Percentiles rank a stretch among this genome's conserved stretches.
Conservation (phyloP, 2,113 vertebrate species). For the Ciconia maguari region DNA sequence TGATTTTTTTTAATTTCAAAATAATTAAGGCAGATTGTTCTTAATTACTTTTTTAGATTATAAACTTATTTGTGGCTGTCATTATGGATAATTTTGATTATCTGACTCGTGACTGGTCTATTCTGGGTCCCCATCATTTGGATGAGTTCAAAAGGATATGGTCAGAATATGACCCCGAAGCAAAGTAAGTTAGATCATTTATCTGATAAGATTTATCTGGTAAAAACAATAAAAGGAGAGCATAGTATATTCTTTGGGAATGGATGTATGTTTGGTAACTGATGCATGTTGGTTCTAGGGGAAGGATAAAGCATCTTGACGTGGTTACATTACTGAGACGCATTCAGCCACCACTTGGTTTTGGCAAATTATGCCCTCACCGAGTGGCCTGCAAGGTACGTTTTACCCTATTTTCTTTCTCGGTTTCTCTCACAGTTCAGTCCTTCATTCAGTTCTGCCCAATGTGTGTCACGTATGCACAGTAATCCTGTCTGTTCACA, state of each 20-base stretch:
- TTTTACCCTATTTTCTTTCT: neutral
- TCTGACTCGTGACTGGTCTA: conserved; percentile 98
- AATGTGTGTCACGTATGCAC: neutral
- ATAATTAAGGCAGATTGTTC: neutral
- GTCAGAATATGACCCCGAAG: conserved; percentile 98
- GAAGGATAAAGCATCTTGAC: conserved; percentile 97
- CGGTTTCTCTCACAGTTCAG: neutral
- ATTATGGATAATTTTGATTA: conserved; percentile 99
- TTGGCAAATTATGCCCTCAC: conserved; percentile 96
- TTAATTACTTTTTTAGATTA: conserved; percentile 82
- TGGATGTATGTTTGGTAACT: neutral
- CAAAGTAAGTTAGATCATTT: conserved; percentile 85
- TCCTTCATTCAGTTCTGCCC: neutral
- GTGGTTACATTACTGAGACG: conserved; percentile 93
- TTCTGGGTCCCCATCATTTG: conserved; percentile 95
- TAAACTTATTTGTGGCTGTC: conserved; percentile 98
- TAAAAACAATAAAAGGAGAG: neutral
- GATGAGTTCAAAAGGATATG: conserved; percentile 99
- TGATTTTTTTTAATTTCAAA: neutral
- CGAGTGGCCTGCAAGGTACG: conserved; percentile 97
- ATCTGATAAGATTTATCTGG: neutral
- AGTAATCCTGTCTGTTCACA: neutral
- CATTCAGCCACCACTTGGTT: conserved; percentile 96
- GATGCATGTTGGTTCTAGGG: conserved; percentile 72
- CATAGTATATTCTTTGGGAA: neutral